A percentile compares a stretch with the other conserved stretches of the same genome.
phyloP scores from a whole-genome alignment of 2,888 invertebrate genomes.

The Hirtodrosophila cameraria region DNA sequence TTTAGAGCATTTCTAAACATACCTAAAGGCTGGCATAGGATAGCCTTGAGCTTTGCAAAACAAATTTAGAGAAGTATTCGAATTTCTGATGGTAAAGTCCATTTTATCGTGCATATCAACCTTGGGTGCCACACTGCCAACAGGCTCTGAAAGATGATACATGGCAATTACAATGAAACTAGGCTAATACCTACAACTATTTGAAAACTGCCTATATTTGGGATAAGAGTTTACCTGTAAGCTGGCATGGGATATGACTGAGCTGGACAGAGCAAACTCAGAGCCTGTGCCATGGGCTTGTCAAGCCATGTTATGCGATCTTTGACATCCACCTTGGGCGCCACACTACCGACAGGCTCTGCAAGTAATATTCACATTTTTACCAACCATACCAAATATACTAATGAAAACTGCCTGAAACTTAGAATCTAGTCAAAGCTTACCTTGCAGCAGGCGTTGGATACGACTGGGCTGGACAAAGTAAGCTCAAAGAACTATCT shows the following conservation, averaged over 20 bases:
- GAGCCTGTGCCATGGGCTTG: conserved; percentile 83
- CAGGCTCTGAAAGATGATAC: conserved; percentile 83
- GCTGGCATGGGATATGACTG: conserved; percentile 90
- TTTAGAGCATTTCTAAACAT: background rate
- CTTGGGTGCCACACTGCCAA: conserved; percentile 86
- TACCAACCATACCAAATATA: background rate
- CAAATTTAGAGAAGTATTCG: conserved; percentile 80
- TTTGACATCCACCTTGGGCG: conserved; percentile 88
- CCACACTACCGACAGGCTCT: conserved; percentile 89
- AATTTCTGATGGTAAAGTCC: conserved; percentile 74
- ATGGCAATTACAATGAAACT: background rate
- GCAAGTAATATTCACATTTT: conserved; percentile 50
- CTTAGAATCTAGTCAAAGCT: background rate
- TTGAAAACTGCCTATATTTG: conserved; percentile 57
- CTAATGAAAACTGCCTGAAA: conserved; percentile 55
- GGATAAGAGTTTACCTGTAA: conserved; percentile 84
- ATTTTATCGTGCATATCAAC: conserved; percentile 85
- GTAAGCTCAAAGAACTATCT: conserved; percentile 86
- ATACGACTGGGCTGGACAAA: conserved; percentile 91
- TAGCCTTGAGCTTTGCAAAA: conserved; percentile 90
- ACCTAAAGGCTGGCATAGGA: conserved; percentile 84
- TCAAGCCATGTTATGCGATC: conserved; percentile 87
- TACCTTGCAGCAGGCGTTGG: conserved; percentile 87
- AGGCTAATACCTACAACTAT: background rate
- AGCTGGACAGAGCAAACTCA: conserved; percentile 90